Evolutionary conservation across 2,888 invertebrate genomes (phyloP).

Genomic region (Dione vanillae): DNA sequence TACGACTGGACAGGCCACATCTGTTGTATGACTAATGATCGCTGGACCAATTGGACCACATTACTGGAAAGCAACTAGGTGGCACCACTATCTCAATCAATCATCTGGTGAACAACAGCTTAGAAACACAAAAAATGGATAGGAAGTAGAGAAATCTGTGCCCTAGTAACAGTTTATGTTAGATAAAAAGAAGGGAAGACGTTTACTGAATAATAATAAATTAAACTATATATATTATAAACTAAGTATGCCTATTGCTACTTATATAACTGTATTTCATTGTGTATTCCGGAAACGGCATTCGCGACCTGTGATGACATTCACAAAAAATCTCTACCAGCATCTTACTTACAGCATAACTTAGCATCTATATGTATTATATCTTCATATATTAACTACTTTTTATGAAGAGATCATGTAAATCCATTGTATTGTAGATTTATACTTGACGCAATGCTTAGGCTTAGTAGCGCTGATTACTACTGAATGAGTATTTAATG

Average conservation of each 20-base stretch:
- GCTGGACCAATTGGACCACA: too few relatives aligned
- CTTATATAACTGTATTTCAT: background rate
- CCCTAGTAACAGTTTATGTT: too few relatives aligned
- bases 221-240: background rate
- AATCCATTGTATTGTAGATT: background rate
- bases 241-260: background rate
- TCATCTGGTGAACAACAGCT: too few relatives aligned
- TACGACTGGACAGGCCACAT: too few relatives aligned
- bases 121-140: too few relatives aligned
- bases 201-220: too few relatives aligned
- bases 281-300: conserved; percentile 6
- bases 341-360: background rate
- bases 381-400: background rate
- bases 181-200: too few relatives aligned
- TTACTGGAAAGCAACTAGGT: too few relatives aligned
- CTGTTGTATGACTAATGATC: too few relatives aligned
- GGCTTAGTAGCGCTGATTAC: background rate
- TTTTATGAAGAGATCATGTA: background rate
- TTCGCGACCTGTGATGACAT: conserved; percentile 1
- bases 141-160: too few relatives aligned
- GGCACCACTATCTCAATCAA: too few relatives aligned
- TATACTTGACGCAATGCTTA: background rate
- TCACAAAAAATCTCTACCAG: conserved; percentile 1
- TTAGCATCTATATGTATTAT: too few relatives aligned
- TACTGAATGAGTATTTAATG: background rate